Evolutionary conservation across 2,888 invertebrate species (phyloP).

Genomic region (Oscheius onirici): DNA sequence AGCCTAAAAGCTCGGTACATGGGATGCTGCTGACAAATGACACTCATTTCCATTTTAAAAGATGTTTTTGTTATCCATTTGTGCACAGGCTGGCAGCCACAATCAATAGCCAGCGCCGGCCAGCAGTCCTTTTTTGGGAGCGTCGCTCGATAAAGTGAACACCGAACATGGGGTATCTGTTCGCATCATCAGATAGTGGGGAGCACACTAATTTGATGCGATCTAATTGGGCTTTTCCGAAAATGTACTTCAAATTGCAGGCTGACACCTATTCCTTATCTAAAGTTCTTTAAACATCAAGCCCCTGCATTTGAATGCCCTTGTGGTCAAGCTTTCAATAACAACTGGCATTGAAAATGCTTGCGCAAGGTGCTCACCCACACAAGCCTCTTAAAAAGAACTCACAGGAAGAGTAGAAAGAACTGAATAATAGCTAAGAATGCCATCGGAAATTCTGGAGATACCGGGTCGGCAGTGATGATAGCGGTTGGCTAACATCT

Average conservation of each 20-base stretch:
- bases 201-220: no score
- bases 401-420: neutral
- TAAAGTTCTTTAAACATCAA: neutral
- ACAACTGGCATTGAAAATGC: neutral
- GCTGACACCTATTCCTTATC: no score
- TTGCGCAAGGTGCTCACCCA: neutral
- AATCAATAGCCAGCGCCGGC: constrained; percentile 28
- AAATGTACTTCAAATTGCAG: no score
- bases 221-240: no score
- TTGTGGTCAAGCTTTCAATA: neutral
- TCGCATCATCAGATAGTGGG: neutral
- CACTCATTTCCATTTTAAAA: neutral
- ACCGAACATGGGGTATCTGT: constrained; percentile 1
- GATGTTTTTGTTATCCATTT: constrained; percentile 29
- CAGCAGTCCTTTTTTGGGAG: constrained; percentile 24
- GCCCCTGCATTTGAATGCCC: neutral
- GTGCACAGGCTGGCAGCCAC: constrained; percentile 29
- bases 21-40: no score
- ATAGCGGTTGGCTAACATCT: constrained; percentile 55
- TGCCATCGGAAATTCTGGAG: neutral
- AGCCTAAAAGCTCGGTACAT: no score
- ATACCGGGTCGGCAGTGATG: constrained; percentile 57
- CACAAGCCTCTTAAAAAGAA: constrained; percentile 1
- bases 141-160: constrained; percentile 32
- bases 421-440: neutral